A percentile compares a stretch with the other conserved stretches of the same genome.
These are phyloP conservation scores for Corydoras sp. DNA, from an alignment of 2,113 vertebrate species.

Conservation along the genomic window DNA sequence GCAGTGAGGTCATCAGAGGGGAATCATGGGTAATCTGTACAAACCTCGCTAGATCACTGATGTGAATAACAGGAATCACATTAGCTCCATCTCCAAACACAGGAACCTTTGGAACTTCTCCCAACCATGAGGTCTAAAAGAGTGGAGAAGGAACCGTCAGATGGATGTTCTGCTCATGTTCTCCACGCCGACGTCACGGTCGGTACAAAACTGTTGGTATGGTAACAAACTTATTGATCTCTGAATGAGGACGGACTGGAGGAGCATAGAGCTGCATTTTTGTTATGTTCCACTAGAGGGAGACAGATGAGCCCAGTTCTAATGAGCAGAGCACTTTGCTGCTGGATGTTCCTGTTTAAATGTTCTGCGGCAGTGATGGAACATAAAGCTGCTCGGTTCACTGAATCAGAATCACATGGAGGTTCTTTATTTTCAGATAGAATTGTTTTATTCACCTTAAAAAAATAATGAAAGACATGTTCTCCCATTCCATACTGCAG, in stretches of 20 bases:
- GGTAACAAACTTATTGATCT: too few species aligned
- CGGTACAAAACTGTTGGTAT: too few species aligned
- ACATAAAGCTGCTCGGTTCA: too few species aligned
- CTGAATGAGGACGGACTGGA: too few species aligned
- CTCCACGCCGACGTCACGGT: too few species aligned
- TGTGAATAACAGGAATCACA: conserved; percentile 79
- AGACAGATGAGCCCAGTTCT: too few species aligned
- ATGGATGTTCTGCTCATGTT: background rate
- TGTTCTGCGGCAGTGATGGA: too few species aligned
- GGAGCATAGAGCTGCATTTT: too few species aligned
- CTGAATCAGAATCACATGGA: background rate
- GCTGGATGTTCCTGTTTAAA: too few species aligned
- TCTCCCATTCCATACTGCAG: conserved; percentile 85
- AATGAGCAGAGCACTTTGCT: too few species aligned
- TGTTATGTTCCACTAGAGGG: too few species aligned
- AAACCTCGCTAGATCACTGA: conserved; percentile 82
- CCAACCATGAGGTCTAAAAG: conserved; percentile 74
- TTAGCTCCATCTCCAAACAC: conserved; percentile 82
- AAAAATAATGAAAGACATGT: conserved; percentile 80
- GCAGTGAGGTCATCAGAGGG: background rate
- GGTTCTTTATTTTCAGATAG: too few species aligned
- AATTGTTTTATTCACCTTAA: conserved; percentile 71
- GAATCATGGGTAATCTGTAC: conserved; percentile 28
- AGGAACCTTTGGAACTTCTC: conserved; percentile 63
- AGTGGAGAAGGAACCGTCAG: background rate